Evolutionary conservation across 2,888 invertebrate genomes (phyloP).

Genomic region (Epirrhoe tristata): DNA sequence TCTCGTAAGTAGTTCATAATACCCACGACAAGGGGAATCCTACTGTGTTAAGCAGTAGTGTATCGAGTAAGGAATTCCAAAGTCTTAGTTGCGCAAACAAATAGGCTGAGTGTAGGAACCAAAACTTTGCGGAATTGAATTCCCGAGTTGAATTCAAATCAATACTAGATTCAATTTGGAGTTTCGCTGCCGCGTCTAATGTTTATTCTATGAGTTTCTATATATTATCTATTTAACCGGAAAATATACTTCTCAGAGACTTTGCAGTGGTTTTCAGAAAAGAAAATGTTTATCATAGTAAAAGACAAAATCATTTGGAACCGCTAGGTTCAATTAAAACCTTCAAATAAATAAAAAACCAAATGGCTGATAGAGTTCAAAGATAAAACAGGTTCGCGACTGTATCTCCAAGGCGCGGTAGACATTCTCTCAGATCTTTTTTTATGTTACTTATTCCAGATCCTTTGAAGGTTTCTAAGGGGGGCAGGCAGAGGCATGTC

Average conservation of each 20-base stretch:
- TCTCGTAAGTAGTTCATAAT: no score
- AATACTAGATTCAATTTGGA: constrained; percentile 50
- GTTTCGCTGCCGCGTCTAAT: constrained; percentile 42
- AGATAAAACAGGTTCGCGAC: no score
- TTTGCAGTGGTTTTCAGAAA: neutral
- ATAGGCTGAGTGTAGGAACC: constrained; percentile 20
- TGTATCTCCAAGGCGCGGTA: no score
- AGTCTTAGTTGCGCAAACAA: neutral
- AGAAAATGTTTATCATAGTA: neutral
- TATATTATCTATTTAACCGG: neutral
- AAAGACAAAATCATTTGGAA: no score
- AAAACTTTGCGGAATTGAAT: constrained; percentile 41
- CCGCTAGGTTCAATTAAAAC: no score
- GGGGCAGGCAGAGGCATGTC: no score
- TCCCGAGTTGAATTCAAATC: constrained; percentile 49
- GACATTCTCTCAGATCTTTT: no score
- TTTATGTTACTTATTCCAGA: no score
- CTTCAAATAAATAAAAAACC: no score
- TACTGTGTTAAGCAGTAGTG: neutral
- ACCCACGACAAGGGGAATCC: no score
- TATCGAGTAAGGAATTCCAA: neutral
- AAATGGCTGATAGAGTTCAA: no score
- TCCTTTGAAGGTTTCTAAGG: no score
- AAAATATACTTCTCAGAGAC: neutral
- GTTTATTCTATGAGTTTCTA: constrained; percentile 20